Percentiles rank a stretch among this genome's conserved stretches.
phyloP scores from a whole-genome alignment of 2,888 invertebrate species.

The Tuberolachnus salignus region DNA sequence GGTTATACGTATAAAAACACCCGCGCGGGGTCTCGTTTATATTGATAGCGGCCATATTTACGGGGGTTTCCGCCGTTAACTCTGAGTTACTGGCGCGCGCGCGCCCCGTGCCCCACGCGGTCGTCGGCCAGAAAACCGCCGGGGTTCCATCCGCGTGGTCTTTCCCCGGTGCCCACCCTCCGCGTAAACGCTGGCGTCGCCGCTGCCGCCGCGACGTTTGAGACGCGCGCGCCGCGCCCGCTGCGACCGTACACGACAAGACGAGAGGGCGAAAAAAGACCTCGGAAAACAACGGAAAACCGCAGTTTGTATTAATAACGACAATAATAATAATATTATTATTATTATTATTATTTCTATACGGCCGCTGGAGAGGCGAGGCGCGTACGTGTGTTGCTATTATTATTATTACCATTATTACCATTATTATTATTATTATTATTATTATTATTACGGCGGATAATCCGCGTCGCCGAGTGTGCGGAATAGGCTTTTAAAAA shows the following conservation, averaged over 20 bases:
- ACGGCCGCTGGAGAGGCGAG: background rate
- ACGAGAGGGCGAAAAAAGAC: background rate
- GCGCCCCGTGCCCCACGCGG: background rate
- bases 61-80: slow-evolving; percentile 27
- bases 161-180: background rate
- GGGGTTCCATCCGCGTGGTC: background rate
- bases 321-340: slow-evolving; percentile 1
- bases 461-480: slow-evolving; percentile 50
- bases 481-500: slow-evolving; percentile 54
- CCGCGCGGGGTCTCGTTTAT: background rate
- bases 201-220: slow-evolving; percentile 5
- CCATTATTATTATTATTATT: slow-evolving; percentile 33
- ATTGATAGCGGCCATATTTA: slow-evolving; percentile 36
- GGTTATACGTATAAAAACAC: background rate
- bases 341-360: too few relatives aligned
- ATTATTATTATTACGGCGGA: slow-evolving; percentile 36
- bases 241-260: too few relatives aligned
- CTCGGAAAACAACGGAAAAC: slow-evolving; percentile 18
- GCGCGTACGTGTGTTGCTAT: background rate
- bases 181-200: too few relatives aligned
- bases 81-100: background rate
- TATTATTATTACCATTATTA: slow-evolving; percentile 5
- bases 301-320: slow-evolving; percentile 41
- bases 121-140: too few relatives aligned
- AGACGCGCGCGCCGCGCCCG: too few relatives aligned